A percentile compares a stretch with the other conserved stretches of the same genome.
Evolutionary conservation across 2,888 invertebrate species (phyloP).

Genomic region (Chrysodeixis includens): DNA sequence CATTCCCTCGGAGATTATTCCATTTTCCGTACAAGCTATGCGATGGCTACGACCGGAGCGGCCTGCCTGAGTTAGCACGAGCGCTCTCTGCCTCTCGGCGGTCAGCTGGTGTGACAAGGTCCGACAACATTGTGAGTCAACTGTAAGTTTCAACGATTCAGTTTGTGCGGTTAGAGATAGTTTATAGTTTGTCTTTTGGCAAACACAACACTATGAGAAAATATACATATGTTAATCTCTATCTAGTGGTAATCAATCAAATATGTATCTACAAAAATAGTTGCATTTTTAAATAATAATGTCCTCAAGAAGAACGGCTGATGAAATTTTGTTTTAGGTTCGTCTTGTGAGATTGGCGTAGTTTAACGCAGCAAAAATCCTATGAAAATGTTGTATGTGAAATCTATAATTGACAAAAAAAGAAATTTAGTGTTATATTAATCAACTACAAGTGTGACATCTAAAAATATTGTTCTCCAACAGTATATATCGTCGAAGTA

Average conservation of each 20-base stretch:
- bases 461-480: constrained; percentile 86
- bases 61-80: constrained; percentile 42
- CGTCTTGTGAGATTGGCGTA: constrained; percentile 60
- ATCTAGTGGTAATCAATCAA: constrained; percentile 86
- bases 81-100: constrained; percentile 28
- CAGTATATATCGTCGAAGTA: constrained; percentile 78
- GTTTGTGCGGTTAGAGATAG: constrained; percentile 78
- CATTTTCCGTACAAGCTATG: constrained; percentile 65
- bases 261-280: constrained; percentile 89
- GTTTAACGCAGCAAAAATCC: constrained; percentile 67
- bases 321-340: constrained; percentile 64
- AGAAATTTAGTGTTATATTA: constrained; percentile 69
- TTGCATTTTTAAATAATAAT: constrained; percentile 83
- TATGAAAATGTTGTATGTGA: constrained; percentile 71
- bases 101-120: constrained; percentile 27
- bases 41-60: constrained; percentile 44
- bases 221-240: constrained; percentile 83
- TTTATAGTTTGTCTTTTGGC: constrained; percentile 76
- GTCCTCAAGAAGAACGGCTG: constrained; percentile 72
- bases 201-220: constrained; percentile 86
- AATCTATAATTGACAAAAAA: constrained; percentile 73
- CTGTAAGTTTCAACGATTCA: constrained; percentile 67
- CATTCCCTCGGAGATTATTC: constrained; percentile 66
- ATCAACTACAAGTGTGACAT: constrained; percentile 79
- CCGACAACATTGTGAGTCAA: constrained; percentile 48